Evolutionary conservation across 2,888 invertebrate genomes (phyloP), one percentile per base, ranked within the genome.

Genomic region (Perdita meconis): DNA sequence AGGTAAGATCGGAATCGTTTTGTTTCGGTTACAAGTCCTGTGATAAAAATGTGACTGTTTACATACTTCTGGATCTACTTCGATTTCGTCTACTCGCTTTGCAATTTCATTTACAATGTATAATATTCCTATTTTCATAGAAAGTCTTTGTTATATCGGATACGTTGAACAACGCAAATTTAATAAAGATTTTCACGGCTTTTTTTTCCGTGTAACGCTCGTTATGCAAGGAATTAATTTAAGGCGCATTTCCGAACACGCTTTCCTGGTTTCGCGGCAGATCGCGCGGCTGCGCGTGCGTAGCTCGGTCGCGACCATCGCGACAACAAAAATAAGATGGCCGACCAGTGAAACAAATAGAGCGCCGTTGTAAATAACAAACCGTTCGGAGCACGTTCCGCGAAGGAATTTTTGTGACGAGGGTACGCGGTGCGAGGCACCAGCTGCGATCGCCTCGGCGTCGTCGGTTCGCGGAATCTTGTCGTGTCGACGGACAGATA

Each of bases 261-360:
- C 74, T 78, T 63, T 50, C 4, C 22, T 1, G 44, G 59, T 70
- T 65, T 61, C 79, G 80, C 79, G 77, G 72, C 60, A 64, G 68
- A 36, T 47, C 57, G 63, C 53, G 55, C 50, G 65, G 30, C 34
- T 70, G 69, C 77, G 79, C 83, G 19, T 79, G 80, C 80, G 87
- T 84, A 83, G 65, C 69, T 78, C 77, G 82, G 84, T 83, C 85
- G 83, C 87, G 84, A 88, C 81, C 71, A 82, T 83, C 85, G 83
- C 87, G 84, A 88, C 81, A 73, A 82, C 86, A 87, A 90, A 66
- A 90, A 87, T 88, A 90, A 90, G 83, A 90, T 90, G 90, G 89
- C 87, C 75, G 87, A 81, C 78, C 74, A 85, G 78, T 85, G 89
- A 89, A 89, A 89, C 86, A 90, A 90, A 90, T 89, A 88, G 84